Conservation (phyloP, 2,797 vertebrate species). For the Hoplostethus atlanticus region DNA sequence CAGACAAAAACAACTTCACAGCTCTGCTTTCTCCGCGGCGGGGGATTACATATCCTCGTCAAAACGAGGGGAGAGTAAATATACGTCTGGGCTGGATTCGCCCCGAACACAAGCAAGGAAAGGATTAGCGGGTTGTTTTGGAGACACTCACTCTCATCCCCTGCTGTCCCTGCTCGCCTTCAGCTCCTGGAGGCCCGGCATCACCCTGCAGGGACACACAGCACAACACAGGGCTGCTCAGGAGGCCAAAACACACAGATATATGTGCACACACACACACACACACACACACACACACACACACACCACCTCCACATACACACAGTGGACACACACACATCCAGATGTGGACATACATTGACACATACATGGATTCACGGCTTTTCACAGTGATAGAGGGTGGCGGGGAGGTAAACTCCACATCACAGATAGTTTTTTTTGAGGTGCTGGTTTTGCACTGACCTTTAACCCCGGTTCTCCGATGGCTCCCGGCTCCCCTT, state of each 20-base stretch:
- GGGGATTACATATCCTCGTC: constrained; percentile 7
- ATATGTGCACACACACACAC: not conserved
- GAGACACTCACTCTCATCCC: constrained; percentile 90
- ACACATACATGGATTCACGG: constrained; percentile 4
- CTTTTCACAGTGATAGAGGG: constrained; percentile 16
- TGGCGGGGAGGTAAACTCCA: not conserved
- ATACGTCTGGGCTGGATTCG: constrained; percentile 47
- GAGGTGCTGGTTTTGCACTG: constrained; percentile 27
- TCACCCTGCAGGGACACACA: constrained; percentile 87
- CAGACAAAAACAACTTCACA: constrained; percentile 41
- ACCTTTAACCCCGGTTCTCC: constrained; percentile 94
- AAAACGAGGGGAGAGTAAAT: constrained; percentile 40
- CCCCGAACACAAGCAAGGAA: constrained; percentile 46
- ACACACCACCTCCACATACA: not conserved
- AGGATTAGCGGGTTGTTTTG: constrained; percentile 50
- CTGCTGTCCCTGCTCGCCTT: constrained; percentile 90
- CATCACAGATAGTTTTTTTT: constrained; percentile 28
- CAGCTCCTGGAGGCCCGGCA: constrained; percentile 86
- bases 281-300: constrained; percentile 1
- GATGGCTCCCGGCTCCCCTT: constrained; percentile 89
- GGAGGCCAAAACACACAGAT: constrained; percentile 28
- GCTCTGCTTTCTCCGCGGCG: constrained; percentile 25
- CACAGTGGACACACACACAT: too few relatives aligned
- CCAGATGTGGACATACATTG: too few relatives aligned
- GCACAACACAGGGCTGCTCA: constrained; percentile 51